Conservation (phyloP, 2,797 vertebrate genomes). For the Squalus acanthias region DNA sequence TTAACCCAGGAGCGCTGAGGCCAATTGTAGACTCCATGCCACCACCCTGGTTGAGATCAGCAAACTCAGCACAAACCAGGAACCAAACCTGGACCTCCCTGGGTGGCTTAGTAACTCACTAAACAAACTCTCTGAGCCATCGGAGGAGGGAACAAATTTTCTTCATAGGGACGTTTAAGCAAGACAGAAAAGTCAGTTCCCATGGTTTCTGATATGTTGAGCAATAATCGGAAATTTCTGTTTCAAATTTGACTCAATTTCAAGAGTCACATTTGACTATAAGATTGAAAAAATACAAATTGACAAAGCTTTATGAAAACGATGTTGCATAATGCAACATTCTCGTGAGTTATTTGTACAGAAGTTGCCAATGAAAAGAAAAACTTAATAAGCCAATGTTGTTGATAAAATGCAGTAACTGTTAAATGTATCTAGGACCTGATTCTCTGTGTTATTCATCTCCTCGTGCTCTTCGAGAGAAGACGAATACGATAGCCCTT, state of each 20-base stretch:
- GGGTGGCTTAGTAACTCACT: background rate
- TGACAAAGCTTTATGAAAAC: background rate
- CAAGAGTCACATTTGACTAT: background rate
- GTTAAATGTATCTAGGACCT: background rate
- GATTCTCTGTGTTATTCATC: background rate
- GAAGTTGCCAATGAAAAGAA: background rate
- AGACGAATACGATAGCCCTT: background rate
- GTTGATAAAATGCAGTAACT: background rate
- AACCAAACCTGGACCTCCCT: background rate
- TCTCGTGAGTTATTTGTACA: background rate
- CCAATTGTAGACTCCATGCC: background rate
- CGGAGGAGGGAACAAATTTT: too few relatives aligned
- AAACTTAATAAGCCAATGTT: background rate
- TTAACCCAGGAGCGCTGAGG: background rate
- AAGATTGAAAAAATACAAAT: background rate
- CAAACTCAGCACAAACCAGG: background rate
- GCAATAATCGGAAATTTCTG: background rate
- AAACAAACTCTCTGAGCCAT: background rate
- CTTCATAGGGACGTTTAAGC: background rate
- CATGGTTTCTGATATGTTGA: background rate
- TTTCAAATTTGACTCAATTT: background rate
- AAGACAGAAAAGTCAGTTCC: background rate
- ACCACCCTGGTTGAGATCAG: background rate
- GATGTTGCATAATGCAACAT: background rate
- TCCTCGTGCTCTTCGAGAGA: background rate